Conservation (phyloP, 2,888 invertebrate genomes). For the Anthoptus insignis region DNA sequence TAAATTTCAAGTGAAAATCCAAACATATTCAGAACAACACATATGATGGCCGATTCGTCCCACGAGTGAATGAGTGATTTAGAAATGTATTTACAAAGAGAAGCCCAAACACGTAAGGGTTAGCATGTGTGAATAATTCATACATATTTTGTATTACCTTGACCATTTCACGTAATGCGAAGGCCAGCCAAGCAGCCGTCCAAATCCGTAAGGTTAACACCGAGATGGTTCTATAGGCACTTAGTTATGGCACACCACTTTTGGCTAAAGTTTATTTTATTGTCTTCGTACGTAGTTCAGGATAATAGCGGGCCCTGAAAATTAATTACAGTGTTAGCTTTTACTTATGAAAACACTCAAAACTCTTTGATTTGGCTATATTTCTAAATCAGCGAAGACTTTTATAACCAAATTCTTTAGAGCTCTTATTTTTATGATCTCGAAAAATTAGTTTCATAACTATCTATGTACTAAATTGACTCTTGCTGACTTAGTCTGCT, state of each 20-base stretch:
- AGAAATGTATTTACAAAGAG: slow-evolving; percentile 79
- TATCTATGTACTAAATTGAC: no score
- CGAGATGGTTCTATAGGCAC: slow-evolving; percentile 65
- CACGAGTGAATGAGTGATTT: slow-evolving; percentile 70
- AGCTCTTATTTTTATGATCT: not conserved
- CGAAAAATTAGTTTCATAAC: no score
- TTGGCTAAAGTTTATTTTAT: slow-evolving; percentile 67
- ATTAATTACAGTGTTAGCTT: slow-evolving; percentile 61
- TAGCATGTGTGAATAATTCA: slow-evolving; percentile 83
- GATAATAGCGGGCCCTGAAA: slow-evolving; percentile 81
- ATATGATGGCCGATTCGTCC: slow-evolving; percentile 53
- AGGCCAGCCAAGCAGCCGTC: slow-evolving; percentile 67
- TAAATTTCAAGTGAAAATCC: slow-evolving; percentile 62
- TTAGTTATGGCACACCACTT: slow-evolving; percentile 65
- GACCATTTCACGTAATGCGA: slow-evolving; percentile 84
- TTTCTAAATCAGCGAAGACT: not conserved
- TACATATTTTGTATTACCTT: slow-evolving; percentile 79
- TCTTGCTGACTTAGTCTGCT: no score
- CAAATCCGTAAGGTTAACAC: slow-evolving; percentile 65
- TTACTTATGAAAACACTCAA: not conserved
- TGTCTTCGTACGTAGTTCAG: slow-evolving; percentile 78
- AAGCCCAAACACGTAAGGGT: slow-evolving; percentile 78
- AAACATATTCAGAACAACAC: slow-evolving; percentile 57
- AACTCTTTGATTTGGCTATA: not conserved
- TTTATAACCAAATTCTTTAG: not conserved